Evolutionary conservation across 2,797 vertebrate genomes (phyloP).

Genomic region (Gastrophryne carolinensis): DNA sequence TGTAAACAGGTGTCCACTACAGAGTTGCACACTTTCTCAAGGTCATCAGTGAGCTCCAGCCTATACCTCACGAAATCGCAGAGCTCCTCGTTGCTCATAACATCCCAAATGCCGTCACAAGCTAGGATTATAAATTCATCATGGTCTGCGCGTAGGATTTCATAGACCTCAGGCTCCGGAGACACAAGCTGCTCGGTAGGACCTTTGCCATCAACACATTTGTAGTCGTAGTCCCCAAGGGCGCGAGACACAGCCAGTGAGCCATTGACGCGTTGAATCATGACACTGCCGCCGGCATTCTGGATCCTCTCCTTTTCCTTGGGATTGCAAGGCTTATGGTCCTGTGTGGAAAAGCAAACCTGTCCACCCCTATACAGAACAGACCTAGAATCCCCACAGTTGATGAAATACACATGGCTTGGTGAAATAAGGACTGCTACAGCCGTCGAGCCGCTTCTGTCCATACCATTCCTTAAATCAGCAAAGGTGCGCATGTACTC

Average conservation of each 20-base stretch:
- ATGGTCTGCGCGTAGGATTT: constrained; percentile 86
- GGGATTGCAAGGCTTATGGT: constrained; percentile 98
- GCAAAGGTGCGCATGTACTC: constrained; percentile 98
- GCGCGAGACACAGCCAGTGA: constrained; percentile 96
- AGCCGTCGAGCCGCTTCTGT: constrained; percentile 98
- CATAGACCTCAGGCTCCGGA: constrained; percentile 95
- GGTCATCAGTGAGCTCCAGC: constrained; percentile 90
- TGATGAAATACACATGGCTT: constrained; percentile 93
- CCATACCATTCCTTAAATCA: constrained; percentile 95
- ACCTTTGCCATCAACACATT: constrained; percentile 96
- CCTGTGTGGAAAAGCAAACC: constrained; percentile 95
- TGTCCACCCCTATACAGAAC: constrained; percentile 88
- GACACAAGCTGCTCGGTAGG: constrained; percentile 98
- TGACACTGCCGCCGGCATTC: constrained; percentile 97
- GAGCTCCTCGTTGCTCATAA: constrained; percentile 98
- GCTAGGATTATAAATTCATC: constrained; percentile 96
- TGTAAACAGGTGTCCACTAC: constrained; percentile 99
- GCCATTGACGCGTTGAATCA: constrained; percentile 98
- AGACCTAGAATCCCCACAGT: constrained; percentile 95
- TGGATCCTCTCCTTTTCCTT: constrained; percentile 96
- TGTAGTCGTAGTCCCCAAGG: constrained; percentile 98
- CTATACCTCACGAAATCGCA: constrained; percentile 93
- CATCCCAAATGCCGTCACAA: constrained; percentile 98
- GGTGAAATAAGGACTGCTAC: constrained; percentile 93
- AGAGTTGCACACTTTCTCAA: constrained; percentile 97